Evolutionary conservation across 2,113 vertebrate genomes (phyloP).

Genomic region (Ammodytes marinus): DNA sequence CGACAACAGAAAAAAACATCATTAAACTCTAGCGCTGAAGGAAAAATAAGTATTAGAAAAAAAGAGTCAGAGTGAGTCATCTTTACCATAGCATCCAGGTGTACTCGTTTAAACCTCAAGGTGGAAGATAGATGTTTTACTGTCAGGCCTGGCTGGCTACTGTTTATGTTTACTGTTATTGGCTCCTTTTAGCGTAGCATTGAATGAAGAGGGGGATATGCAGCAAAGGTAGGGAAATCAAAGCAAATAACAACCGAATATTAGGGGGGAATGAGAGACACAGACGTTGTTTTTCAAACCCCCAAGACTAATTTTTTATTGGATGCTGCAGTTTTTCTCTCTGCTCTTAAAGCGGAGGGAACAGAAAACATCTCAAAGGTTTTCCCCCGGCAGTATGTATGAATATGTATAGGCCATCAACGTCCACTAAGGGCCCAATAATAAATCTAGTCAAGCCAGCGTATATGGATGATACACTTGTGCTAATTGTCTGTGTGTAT

Average conservation of each 20-base stretch:
- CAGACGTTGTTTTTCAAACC: slow-evolving; percentile 5
- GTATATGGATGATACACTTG: slow-evolving; percentile 47
- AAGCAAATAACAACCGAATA: slow-evolving; percentile 43
- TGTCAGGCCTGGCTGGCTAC: slow-evolving; percentile 71
- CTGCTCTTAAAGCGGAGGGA: slow-evolving; percentile 44
- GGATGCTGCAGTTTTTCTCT: slow-evolving; percentile 47
- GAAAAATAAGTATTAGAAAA: neutral
- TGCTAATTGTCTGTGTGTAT: slow-evolving; percentile 78
- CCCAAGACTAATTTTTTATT: slow-evolving; percentile 5
- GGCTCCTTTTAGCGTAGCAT: slow-evolving; percentile 94
- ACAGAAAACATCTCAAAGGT: slow-evolving; percentile 55
- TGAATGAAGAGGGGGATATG: slow-evolving; percentile 76
- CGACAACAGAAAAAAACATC: neutral
- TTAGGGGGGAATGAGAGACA: neutral
- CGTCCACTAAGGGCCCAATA: slow-evolving; percentile 70
- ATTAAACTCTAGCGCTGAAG: neutral
- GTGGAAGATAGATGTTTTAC: slow-evolving; percentile 83
- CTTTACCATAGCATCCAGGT: neutral
- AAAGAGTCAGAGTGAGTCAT: neutral
- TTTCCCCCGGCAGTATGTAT: slow-evolving; percentile 60
- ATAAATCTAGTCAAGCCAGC: slow-evolving; percentile 76
- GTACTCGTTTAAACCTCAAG: slow-evolving; percentile 13
- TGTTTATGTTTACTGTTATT: slow-evolving; percentile 89
- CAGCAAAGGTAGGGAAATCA: slow-evolving; percentile 50
- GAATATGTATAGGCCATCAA: slow-evolving; percentile 76